A percentile compares a stretch with the other conserved stretches of the same genome.
Evolutionary conservation across 2,797 vertebrate genomes (phyloP).

Genomic region (Pangasius krempfi): DNA sequence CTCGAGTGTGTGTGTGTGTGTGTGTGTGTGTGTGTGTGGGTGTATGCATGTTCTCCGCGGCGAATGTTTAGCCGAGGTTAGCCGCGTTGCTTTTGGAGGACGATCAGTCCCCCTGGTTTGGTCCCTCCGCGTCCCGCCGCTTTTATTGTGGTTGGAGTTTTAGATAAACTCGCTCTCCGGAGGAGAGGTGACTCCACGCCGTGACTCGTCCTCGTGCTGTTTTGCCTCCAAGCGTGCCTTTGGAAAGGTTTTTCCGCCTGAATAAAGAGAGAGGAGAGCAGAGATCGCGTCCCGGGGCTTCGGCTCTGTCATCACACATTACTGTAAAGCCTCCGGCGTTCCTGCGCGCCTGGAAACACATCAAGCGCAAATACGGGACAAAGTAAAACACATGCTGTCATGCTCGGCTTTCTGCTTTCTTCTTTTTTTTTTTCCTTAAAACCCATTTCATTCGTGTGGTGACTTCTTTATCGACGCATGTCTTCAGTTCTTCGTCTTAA

Average conservation of each 20-base stretch:
- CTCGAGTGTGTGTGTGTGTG: neutral
- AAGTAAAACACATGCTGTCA: slow-evolving; percentile 33
- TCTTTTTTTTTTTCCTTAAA: neutral
- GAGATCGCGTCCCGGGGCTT: slow-evolving; percentile 69
- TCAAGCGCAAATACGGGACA: slow-evolving; percentile 20
- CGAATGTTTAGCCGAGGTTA: slow-evolving; percentile 76
- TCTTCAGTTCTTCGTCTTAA: neutral
- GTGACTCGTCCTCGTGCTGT: slow-evolving; percentile 73
- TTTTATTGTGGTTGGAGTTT: slow-evolving; percentile 85
- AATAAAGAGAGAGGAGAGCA: slow-evolving; percentile 59
- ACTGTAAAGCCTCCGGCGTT: slow-evolving; percentile 61
- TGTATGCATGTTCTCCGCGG: slow-evolving; percentile 41
- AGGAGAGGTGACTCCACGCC: slow-evolving; percentile 74
- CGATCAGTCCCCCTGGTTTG: slow-evolving; percentile 78
- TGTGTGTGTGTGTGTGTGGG: slow-evolving; percentile 56
- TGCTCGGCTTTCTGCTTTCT: neutral
- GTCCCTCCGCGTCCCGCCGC: slow-evolving; percentile 73
- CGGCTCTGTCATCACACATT: slow-evolving; percentile 80
- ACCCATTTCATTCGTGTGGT: neutral
- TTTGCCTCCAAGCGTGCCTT: slow-evolving; percentile 54
- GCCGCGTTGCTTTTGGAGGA: slow-evolving; percentile 83
- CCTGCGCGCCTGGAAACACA: slow-evolving; percentile 27
- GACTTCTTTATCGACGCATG: neutral
- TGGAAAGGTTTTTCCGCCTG: slow-evolving; percentile 46
- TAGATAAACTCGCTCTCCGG: slow-evolving; percentile 84